Percentiles rank a stretch among this genome's conserved stretches.
Evolutionary conservation across 2,888 invertebrate species (phyloP).

Genomic region (Mesorhabditis spiculigera): DNA sequence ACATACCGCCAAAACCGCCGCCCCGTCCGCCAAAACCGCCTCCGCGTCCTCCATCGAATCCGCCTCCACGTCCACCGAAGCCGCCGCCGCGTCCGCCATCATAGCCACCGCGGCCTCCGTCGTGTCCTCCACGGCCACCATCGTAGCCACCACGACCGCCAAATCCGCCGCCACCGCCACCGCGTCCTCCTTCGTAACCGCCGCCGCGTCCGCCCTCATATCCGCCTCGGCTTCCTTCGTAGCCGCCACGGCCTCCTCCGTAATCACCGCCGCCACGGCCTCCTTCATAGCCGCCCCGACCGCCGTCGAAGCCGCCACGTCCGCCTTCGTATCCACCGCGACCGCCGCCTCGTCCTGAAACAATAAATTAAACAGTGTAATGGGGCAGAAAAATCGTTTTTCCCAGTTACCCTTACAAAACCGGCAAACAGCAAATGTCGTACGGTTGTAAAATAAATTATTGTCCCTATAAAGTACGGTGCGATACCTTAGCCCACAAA

Average conservation of each 20-base stretch:
- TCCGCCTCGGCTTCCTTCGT: constrained; percentile 4
- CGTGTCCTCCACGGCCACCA: constrained; percentile 21
- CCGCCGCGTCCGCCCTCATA: constrained; percentile 4
- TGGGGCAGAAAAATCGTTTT: no score
- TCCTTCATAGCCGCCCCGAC: constrained; percentile 10
- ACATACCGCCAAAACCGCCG: constrained; percentile 45
- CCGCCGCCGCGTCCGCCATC: neutral
- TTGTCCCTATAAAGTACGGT: no score
- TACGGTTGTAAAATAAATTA: no score
- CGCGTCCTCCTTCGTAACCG: constrained; percentile 13
- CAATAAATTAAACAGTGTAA: neutral
- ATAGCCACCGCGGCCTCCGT: constrained; percentile 13
- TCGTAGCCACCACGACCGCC: no score
- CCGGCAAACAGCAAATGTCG: no score
- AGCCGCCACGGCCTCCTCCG: constrained; percentile 7
- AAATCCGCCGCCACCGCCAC: constrained; percentile 14
- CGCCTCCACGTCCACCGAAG: constrained; percentile 3
- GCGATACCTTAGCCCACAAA: no score
- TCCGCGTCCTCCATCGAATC: constrained; percentile 16
- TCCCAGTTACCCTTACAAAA: no score
- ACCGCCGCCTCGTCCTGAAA: constrained; percentile 13
- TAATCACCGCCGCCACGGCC: constrained; percentile 12
- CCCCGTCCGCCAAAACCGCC: constrained; percentile 32
- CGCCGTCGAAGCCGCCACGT: constrained; percentile 9
- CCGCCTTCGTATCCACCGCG: constrained; percentile 14